These are phyloP conservation scores for Zoanthus sociatus DNA, from an alignment of 92 coral and sea anemone species.

Conservation along the genomic window DNA sequence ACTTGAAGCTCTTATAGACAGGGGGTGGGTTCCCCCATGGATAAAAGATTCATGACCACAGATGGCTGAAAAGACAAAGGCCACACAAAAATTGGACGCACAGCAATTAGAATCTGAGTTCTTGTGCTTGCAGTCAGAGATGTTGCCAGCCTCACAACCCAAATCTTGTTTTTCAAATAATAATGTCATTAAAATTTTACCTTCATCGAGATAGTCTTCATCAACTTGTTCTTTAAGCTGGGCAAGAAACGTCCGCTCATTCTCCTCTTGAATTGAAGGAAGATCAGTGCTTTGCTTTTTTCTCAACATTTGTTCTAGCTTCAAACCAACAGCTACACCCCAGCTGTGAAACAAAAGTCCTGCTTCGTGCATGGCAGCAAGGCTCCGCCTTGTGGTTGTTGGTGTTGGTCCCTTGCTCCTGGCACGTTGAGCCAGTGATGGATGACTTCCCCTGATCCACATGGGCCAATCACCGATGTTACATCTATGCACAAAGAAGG, in stretches of 20 bases:
- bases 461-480: constrained; percentile 97
- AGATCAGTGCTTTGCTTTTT: constrained; percentile 61
- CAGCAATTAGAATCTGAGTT: too few species aligned
- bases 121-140: too few species aligned
- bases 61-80: too few species aligned
- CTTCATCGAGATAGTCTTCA: constrained; percentile 98
- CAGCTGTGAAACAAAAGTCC: constrained; percentile 93
- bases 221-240: constrained; percentile 72
- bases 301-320: constrained; percentile 79
- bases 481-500: constrained; percentile 90
- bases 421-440: constrained; percentile 81
- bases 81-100: too few species aligned
- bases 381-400: constrained; percentile 90
- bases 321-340: constrained; percentile 96
- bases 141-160: too few species aligned
- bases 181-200: constrained; percentile 31
- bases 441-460: constrained; percentile 96
- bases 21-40: too few species aligned
- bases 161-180: too few species aligned
- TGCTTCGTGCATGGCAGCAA: constrained; percentile 97
- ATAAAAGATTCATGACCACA: too few species aligned
- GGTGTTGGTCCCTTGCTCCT: constrained; percentile 74
- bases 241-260: constrained; percentile 36
- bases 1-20: too few species aligned
- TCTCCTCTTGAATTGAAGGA: constrained; percentile 79